Evolutionary conservation across 2,797 vertebrate genomes (phyloP), one percentile per base, ranked within the genome.

Genomic region (Sebastes umbrosus): DNA sequence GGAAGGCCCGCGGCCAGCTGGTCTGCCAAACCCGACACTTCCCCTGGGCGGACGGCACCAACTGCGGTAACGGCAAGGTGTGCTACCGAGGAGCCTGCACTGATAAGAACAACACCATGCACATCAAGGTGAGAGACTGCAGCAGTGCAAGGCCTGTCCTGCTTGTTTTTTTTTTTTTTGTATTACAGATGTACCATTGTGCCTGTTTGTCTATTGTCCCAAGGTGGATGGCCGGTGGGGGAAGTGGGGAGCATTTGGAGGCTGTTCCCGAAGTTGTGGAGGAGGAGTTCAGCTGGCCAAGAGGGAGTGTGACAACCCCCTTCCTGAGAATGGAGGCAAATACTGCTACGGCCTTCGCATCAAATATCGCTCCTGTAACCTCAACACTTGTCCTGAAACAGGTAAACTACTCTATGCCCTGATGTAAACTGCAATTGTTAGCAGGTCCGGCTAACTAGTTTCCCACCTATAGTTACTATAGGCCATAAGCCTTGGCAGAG

Each of bases 11-110:
- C 0, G 98, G 98, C 3, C 98, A 99, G 89, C 95, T 98, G 72
- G 97, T 99, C 62, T 99, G 98, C 90, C 98, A 99, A 91, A 99
- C 98, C 0, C 95, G 98, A 1, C 98, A 99, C 93, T 99, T 99
- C 88, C 98, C 98, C 29, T 99, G 98, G 98, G 98, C 98, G 0
- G 98, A 99, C 0, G 98, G 98, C 86, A 99, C 98, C 22, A 87
- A 88, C 93, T 99, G 98, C 2, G 96, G 97, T 0, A 96, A 96
- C 0, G 93, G 95, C 22, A 96, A 95, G 69, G 94, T 98, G 82
- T 99, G 98, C 88, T 91, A 97, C 91, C 95, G 94, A 73, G 98
- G 98, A 0, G 71, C 88, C 29, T 99, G 98, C 2, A 84, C 96
- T 1, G 96, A 97, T 67, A 97, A 94, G 86, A 96, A 97, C 78